Evolutionary conservation across 2,113 vertebrate genomes (phyloP).

Genomic region (Penelope pileata): DNA sequence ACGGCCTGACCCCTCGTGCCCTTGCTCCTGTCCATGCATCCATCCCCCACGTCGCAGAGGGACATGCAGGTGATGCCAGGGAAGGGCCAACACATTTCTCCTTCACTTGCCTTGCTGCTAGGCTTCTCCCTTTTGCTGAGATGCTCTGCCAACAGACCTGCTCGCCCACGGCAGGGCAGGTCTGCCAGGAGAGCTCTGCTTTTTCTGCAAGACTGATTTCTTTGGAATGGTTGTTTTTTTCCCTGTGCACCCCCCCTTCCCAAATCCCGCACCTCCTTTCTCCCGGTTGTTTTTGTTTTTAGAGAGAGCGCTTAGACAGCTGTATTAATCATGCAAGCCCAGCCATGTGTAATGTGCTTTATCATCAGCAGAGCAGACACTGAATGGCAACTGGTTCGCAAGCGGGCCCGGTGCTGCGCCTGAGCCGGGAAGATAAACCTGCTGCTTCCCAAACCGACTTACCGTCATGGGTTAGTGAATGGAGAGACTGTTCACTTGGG

Average conservation of each 20-base stretch:
- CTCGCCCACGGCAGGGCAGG: neutral
- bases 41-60: neutral
- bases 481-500: conserved; percentile 78
- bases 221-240: neutral
- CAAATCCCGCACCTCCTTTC: conserved; percentile 16
- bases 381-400: conserved; percentile 71
- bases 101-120: neutral
- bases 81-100: rapidly evolving
- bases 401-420: conserved; percentile 55
- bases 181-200: neutral
- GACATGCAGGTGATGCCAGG: neutral
- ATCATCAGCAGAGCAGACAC: conserved; percentile 77
- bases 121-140: neutral
- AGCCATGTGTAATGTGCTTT: conserved; percentile 81
- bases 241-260: neutral
- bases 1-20: neutral
- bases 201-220: conserved; percentile 43
- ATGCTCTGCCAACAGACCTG: neutral
- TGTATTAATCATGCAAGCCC: conserved; percentile 80
- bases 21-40: neutral
- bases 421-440: conserved; percentile 78
- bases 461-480: conserved; percentile 74
- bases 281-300: conserved; percentile 70
- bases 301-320: conserved; percentile 68
- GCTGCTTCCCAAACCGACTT: conserved; percentile 62